Conservation (phyloP, 1,140 invertebrate species). For the Drosophila truncata region DNA sequence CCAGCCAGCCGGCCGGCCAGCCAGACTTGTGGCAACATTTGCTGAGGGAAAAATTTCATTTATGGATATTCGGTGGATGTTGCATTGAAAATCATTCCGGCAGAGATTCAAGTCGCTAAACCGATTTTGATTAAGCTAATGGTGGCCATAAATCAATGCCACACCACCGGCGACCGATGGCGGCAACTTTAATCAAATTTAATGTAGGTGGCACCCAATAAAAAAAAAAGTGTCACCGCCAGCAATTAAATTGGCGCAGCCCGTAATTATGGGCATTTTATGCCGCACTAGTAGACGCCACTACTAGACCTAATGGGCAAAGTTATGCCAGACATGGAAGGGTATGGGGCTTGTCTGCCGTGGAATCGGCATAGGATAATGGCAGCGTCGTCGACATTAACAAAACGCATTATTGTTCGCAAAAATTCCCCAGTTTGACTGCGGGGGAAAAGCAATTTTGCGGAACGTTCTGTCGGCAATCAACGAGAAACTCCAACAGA, state of each 20-base stretch:
- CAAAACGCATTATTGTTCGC: conserved; percentile 71
- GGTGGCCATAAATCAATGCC: conserved; percentile 62
- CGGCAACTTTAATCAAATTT: conserved; percentile 68
- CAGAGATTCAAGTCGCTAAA: conserved; percentile 40
- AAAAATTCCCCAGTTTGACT: conserved; percentile 45
- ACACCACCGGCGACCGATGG: conserved; percentile 8
- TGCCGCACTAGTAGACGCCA: conserved; percentile 11
- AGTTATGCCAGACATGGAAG: conserved; percentile 18
- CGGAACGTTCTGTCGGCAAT: conserved; percentile 45
- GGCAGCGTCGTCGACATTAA: conserved; percentile 64
- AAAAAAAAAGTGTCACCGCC: conserved; percentile 19
- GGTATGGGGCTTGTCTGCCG: conserved; percentile 36
- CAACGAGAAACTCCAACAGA: conserved; percentile 54
- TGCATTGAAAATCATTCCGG: conserved; percentile 14
- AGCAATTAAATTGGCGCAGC: conserved; percentile 50
- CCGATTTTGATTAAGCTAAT: conserved; percentile 73
- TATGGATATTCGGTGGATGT: conserved; percentile 33
- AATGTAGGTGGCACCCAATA: conserved; percentile 33
- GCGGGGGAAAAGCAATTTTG: conserved; percentile 38
- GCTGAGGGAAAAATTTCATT: conserved; percentile 51
- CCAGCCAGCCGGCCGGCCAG: not conserved
- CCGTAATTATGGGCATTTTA: conserved; percentile 51
- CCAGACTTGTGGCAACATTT: conserved; percentile 50
- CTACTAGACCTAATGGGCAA: conserved; percentile 24
- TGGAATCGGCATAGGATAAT: conserved; percentile 36